Evolutionary conservation across 2,797 vertebrate genomes (phyloP), one percentile per base, ranked within the genome.

Genomic region (Loriculus beryllinus): DNA sequence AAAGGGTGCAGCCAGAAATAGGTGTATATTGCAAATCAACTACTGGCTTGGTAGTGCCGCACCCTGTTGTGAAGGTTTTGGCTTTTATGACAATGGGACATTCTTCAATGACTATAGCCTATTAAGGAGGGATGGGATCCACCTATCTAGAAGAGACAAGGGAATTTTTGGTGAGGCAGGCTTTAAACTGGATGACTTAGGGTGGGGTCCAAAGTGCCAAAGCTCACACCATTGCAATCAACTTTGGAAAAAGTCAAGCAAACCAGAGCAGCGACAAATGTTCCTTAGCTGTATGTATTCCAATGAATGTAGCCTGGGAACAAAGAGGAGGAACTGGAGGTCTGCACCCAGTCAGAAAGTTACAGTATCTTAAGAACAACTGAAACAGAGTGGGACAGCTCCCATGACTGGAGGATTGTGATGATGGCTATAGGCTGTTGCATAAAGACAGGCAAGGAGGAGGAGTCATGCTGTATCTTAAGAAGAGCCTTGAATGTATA

Each of bases 391-490:
- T 35, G 21, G 22, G 22, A 57, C 14, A 57, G 23, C n/a, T 56
- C n/a, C 21, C 54, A 33, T 23, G 21, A 56, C n/a, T 35, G n/a
- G 35, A 43, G 15, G 26, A 49, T 49, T 0, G 1, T 11, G 16
- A 56, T 29, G 79, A 42, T 75, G 35, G 26, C 31, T 72, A 3
- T 29, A 72, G 68, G 19, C 43, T 51, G 16, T 65, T 72, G 1
- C 20, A 9, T 17, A 40, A 67, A 57, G n/a, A 57, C 14, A 35
- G n/a, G 54, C 10, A 57, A 35, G 43, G n/a, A 51, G 45, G 9
- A 59, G 9, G 5, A 12, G 39, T 3, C 7, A 0, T 0, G 1
- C 42, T 29, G 3, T 56, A 12, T 57, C 13, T 63, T 70, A 49
- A 76, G 42, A 31, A 69, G 43, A 63, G 48, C 15, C 6, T 43